Evolutionary conservation across 2,888 invertebrate genomes (phyloP).

Genomic region (Drosophila mettleri): DNA sequence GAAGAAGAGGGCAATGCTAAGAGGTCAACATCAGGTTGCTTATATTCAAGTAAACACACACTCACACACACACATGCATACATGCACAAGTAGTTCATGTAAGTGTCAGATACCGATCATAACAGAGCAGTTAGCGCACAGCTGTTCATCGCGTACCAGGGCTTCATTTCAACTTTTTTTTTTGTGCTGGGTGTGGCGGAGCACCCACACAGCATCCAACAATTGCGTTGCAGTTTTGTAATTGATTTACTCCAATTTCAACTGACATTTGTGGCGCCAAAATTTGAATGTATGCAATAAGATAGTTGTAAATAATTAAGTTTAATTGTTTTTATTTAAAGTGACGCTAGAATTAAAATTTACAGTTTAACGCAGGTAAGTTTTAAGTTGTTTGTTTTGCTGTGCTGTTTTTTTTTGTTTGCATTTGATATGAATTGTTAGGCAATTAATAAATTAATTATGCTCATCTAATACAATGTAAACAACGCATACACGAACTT

Average conservation of each 20-base stretch:
- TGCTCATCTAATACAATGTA: conserved; percentile 31
- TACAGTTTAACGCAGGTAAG: conserved; percentile 66
- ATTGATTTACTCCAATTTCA: conserved; percentile 17
- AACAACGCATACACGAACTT: conserved; percentile 22
- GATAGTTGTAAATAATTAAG: conserved; percentile 1
- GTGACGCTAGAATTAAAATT: conserved; percentile 54
- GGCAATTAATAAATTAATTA: conserved; percentile 38
- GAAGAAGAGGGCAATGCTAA: conserved; percentile 13
- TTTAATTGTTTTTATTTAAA: conserved; percentile 49
- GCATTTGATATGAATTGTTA: conserved; percentile 52
- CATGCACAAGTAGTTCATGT: background rate
- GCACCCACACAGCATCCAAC: conserved; percentile 23
- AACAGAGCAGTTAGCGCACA: conserved; percentile 12
- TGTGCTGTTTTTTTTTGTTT: conserved; percentile 45
- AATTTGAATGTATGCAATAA: conserved; percentile 7
- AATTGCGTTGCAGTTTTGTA: conserved; percentile 3
- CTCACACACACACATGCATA: background rate
- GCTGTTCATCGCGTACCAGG: conserved; percentile 37
- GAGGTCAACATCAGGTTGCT: conserved; percentile 4
- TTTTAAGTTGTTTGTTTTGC: conserved; percentile 37
- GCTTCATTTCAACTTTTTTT: conserved; percentile 33
- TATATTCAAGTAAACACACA: conserved; percentile 1
- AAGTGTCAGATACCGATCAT: background rate
- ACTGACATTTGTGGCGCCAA: conserved; percentile 35
- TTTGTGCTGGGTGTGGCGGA: conserved; percentile 35